Evolutionary conservation across 2,888 invertebrate species (phyloP).

Genomic region (Phytoseiulus persimilis): DNA sequence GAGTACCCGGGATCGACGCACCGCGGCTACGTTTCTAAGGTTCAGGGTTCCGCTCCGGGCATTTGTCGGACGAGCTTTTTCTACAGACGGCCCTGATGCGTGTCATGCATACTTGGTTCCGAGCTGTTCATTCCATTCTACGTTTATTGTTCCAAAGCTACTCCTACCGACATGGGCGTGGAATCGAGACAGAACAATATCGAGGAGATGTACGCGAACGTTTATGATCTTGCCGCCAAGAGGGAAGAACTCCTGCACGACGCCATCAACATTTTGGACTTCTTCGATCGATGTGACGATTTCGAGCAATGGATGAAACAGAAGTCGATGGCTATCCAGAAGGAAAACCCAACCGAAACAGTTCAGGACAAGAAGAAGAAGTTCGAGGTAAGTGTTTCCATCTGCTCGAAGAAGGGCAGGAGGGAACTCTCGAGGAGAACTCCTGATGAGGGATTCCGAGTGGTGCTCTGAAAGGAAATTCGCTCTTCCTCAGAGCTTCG

Average conservation of each 20-base stretch:
- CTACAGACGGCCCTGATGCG: no score
- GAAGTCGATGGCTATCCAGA: slow-evolving; percentile 15
- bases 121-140: no score
- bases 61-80: no score
- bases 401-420: no score
- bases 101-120: not conserved
- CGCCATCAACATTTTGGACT: slow-evolving; percentile 79
- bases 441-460: no score
- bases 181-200: slow-evolving; percentile 70
- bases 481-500: slow-evolving; percentile 62
- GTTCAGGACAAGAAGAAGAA: slow-evolving; percentile 87
- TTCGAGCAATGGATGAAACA: slow-evolving; percentile 88
- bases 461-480: no score
- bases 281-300: slow-evolving; percentile 93
- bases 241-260: slow-evolving; percentile 66
- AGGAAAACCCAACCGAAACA: slow-evolving; percentile 71
- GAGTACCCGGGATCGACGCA: no score
- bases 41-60: not conserved
- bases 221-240: slow-evolving; percentile 63
- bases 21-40: not conserved
- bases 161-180: slow-evolving; percentile 66
- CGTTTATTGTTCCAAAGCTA: not conserved
- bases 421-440: no score
- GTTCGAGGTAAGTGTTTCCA: slow-evolving; percentile 62
- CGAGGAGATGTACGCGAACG: slow-evolving; percentile 69